Conservation (phyloP, 2,888 invertebrate species). For the Drosophila limbata region DNA sequence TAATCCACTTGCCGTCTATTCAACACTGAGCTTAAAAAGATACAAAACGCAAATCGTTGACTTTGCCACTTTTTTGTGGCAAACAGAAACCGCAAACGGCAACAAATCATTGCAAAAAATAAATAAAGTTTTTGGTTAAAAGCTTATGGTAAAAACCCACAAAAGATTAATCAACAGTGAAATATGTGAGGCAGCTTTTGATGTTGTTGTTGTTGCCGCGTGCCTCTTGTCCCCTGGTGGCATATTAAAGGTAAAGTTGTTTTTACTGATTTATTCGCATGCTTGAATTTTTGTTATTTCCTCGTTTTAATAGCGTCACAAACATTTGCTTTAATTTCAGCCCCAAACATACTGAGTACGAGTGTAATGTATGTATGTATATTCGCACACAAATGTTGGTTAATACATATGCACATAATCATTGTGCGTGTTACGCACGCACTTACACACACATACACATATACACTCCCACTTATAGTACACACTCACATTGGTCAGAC, state of each 20-base stretch:
- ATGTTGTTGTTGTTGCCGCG: not conserved
- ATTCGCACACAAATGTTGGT: slow-evolving; percentile 25
- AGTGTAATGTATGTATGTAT: not conserved
- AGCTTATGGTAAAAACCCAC: slow-evolving; percentile 1
- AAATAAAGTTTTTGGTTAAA: not conserved
- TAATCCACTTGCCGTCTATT: not conserved
- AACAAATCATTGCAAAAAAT: slow-evolving; percentile 14
- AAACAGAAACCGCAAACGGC: slow-evolving; percentile 7
- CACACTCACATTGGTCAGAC: slow-evolving; percentile 36
- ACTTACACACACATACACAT: slow-evolving; percentile 30
- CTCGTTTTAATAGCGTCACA: slow-evolving; percentile 60
- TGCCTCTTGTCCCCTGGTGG: slow-evolving; percentile 11
- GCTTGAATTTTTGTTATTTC: slow-evolving; percentile 67
- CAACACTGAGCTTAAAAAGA: not conserved
- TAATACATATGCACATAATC: slow-evolving; percentile 44
- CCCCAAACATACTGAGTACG: not conserved
- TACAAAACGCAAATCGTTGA: slow-evolving; percentile 2
- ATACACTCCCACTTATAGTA: not conserved
- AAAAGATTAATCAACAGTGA: slow-evolving; percentile 36
- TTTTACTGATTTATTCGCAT: slow-evolving; percentile 45
- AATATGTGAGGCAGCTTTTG: not conserved
- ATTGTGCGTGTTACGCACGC: slow-evolving; percentile 57
- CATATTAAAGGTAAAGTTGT: slow-evolving; percentile 30
- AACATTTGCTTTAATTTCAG: slow-evolving; percentile 61
- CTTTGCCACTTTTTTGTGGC: slow-evolving; percentile 14